These are phyloP conservation scores for Bostrychus sinensis DNA, from an alignment of 2,113 vertebrate genomes.

Conservation along the genomic window DNA sequence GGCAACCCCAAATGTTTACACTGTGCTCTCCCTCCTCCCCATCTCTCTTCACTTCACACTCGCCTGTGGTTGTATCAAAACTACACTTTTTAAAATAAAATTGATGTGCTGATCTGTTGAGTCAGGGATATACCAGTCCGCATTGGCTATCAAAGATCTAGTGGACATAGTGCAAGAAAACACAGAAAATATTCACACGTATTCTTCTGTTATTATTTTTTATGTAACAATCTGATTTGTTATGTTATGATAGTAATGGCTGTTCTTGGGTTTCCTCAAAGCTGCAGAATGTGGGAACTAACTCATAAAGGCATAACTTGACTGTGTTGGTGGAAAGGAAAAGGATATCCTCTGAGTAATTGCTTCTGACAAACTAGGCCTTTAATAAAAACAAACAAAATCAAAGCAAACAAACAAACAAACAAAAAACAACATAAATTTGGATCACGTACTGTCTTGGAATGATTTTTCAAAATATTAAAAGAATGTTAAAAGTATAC, in stretches of 20 bases:
- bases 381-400: no score
- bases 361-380: no score
- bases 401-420: no score
- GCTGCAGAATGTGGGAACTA: background rate
- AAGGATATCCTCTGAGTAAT: conserved; percentile 5
- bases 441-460: no score
- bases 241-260: background rate
- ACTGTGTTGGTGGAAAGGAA: conserved; percentile 2
- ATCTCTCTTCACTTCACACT: conserved; percentile 51
- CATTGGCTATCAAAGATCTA: conserved; percentile 26
- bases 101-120: conserved; percentile 53
- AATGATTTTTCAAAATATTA: no score
- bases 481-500: no score
- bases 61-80: conserved; percentile 71
- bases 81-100: conserved; percentile 66
- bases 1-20: conserved; percentile 63
- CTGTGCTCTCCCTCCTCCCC: conserved; percentile 17
- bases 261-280: conserved; percentile 20
- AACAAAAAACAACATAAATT: background rate
- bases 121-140: conserved; percentile 63
- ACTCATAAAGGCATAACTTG: conserved; percentile 13
- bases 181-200: conserved; percentile 10
- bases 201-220: conserved; percentile 12
- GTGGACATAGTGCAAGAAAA: conserved; percentile 29
- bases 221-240: conserved; percentile 7